These are phyloP conservation scores for Platerodrilus igneus DNA, from an alignment of 2,888 invertebrate genomes.

Conservation along the genomic window DNA sequence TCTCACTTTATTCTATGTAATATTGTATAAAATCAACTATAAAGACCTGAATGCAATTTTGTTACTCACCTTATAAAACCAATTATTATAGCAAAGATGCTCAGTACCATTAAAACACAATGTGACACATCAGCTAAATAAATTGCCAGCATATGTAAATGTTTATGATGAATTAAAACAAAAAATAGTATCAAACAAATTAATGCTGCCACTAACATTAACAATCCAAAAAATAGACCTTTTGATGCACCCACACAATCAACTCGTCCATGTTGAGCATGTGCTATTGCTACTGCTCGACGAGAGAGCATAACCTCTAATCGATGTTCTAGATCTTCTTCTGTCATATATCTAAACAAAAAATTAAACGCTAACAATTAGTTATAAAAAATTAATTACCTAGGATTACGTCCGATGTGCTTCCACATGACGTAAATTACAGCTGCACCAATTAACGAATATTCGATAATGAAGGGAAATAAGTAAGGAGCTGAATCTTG, in stretches of 20 bases:
- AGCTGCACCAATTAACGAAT: constrained; percentile 90
- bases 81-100: constrained; percentile 83
- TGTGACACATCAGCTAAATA: constrained; percentile 90
- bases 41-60: not conserved
- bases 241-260: constrained; percentile 95
- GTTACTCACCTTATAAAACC: constrained; percentile 77
- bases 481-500: constrained; percentile 91
- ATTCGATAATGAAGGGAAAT: constrained; percentile 94
- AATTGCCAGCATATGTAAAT: constrained; percentile 79
- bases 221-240: constrained; percentile 86
- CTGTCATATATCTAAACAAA: constrained; percentile 62
- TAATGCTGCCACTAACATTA: constrained; percentile 82
- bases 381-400: too few species aligned
- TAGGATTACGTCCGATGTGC: constrained; percentile 84
- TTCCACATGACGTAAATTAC: constrained; percentile 97
- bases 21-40: too few species aligned
- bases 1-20: too few species aligned
- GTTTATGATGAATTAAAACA: constrained; percentile 83
- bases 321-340: constrained; percentile 84
- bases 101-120: constrained; percentile 80
- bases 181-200: constrained; percentile 95
- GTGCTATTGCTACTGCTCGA: constrained; percentile 80
- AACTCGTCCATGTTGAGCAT: constrained; percentile 75
- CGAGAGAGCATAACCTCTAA: constrained; percentile 83
- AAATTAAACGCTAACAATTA: too few species aligned